A percentile compares a stretch with the other conserved stretches of the same genome.
Evolutionary conservation across 2,888 invertebrate species (phyloP).

Genomic region (Crocallis elinguaria): DNA sequence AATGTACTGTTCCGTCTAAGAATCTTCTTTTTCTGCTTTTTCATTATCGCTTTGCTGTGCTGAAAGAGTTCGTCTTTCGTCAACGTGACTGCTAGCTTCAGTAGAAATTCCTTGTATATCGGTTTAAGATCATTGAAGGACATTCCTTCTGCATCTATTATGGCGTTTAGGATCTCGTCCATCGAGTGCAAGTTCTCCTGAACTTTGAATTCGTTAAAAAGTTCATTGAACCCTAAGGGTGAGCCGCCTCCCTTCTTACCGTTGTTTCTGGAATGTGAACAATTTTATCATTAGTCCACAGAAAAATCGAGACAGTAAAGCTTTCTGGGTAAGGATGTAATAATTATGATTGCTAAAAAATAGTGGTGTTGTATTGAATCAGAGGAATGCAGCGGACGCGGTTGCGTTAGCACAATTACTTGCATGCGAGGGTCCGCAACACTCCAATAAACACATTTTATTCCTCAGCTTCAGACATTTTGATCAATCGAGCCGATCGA

Average conservation of each 20-base stretch:
- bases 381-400: constrained; percentile 73
- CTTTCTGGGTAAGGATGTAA: constrained; percentile 30
- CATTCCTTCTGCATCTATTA: constrained; percentile 96
- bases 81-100: constrained; percentile 93
- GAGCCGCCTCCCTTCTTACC: constrained; percentile 89
- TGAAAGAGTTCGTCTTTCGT: constrained; percentile 97
- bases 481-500: constrained; percentile 15
- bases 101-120: constrained; percentile 94
- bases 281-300: constrained; percentile 8
- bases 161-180: constrained; percentile 94
- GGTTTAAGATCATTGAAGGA: constrained; percentile 96
- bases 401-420: constrained; percentile 71
- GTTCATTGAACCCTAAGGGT: constrained; percentile 93
- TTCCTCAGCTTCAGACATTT: constrained; percentile 51
- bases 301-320: constrained; percentile 10
- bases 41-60: constrained; percentile 95
- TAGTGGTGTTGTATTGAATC: constrained; percentile 55
- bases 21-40: constrained; percentile 90
- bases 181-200: constrained; percentile 95
- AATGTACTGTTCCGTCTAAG: constrained; percentile 83
- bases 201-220: constrained; percentile 94
- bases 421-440: constrained; percentile 70
- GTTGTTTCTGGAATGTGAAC: constrained; percentile 80
- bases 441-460: constrained; percentile 68
- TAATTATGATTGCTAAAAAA: constrained; percentile 28